These are phyloP conservation scores for Papilio polyxenes DNA, from an alignment of 1,140 invertebrate species.

Conservation along the genomic window DNA sequence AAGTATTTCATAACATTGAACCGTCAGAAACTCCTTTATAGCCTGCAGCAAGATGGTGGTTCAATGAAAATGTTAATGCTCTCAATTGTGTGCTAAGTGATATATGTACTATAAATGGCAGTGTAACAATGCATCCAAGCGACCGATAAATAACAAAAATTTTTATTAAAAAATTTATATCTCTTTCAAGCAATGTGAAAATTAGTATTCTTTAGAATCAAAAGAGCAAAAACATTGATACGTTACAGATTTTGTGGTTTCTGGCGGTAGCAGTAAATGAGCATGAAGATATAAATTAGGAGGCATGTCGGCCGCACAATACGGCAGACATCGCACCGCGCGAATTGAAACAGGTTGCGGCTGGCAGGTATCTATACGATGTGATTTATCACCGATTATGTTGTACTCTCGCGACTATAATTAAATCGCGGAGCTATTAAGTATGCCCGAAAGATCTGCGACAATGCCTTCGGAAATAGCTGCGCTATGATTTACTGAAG, in stretches of 20 bases:
- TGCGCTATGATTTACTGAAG: slow-evolving; percentile 68
- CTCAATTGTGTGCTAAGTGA: slow-evolving; percentile 70
- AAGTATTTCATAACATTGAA: slow-evolving; percentile 26
- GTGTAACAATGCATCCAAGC: slow-evolving; percentile 54
- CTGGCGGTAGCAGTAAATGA: slow-evolving; percentile 61
- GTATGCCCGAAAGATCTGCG: slow-evolving; percentile 71
- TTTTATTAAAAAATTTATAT: slow-evolving; percentile 57
- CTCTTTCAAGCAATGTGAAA: slow-evolving; percentile 56
- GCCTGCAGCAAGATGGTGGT: slow-evolving; percentile 38
- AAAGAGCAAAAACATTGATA: slow-evolving; percentile 63
- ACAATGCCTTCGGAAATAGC: slow-evolving; percentile 71
- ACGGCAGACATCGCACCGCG: slow-evolving; percentile 65
- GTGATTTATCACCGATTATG: slow-evolving; percentile 78
- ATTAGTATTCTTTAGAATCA: slow-evolving; percentile 61
- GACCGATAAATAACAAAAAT: slow-evolving; percentile 62
- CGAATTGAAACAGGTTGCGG: slow-evolving; percentile 76
- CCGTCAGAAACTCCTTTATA: slow-evolving; percentile 38
- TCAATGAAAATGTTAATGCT: slow-evolving; percentile 71
- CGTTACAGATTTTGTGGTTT: slow-evolving; percentile 55
- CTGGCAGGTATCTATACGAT: slow-evolving; percentile 76
- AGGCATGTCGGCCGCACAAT: slow-evolving; percentile 64
- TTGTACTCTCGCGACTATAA: slow-evolving; percentile 72
- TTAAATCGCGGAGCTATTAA: slow-evolving; percentile 77
- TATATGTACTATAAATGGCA: slow-evolving; percentile 58
- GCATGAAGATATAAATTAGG: slow-evolving; percentile 79